Conservation (phyloP, 2,113 vertebrate species). For the Panthera tigris region DNA sequence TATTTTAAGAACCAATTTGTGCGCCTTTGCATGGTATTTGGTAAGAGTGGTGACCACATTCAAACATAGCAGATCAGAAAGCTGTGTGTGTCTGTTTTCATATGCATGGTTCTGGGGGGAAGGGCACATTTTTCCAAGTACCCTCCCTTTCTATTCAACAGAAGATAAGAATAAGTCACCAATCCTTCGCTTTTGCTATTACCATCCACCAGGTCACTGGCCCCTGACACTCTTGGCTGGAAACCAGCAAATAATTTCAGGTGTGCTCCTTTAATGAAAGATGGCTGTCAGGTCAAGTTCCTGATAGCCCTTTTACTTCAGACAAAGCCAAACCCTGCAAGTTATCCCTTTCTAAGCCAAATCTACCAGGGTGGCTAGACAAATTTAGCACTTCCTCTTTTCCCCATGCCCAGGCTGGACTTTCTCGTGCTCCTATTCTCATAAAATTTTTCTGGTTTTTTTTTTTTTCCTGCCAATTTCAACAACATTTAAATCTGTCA, state of each 20-base stretch:
- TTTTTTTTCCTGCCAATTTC: neutral
- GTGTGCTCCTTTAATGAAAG: neutral
- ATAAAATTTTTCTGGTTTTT: neutral
- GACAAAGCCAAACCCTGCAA: neutral
- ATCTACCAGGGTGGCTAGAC: neutral
- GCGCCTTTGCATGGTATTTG: neutral
- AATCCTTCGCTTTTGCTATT: neutral
- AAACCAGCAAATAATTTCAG: neutral
- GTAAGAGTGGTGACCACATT: neutral
- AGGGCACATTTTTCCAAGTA: accelerated
- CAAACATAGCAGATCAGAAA: neutral
- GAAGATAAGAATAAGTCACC: neutral
- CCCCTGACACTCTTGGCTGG: neutral
- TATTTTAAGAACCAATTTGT: neutral
- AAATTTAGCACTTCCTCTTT: neutral
- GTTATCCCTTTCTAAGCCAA: neutral
- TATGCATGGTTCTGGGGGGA: neutral
- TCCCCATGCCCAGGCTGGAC: neutral
- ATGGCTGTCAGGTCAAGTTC: neutral
- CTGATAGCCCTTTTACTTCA: neutral
- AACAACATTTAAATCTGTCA: conserved; percentile 59
- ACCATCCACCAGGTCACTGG: neutral
- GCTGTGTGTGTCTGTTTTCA: neutral
- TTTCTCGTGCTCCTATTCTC: neutral
- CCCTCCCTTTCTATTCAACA: neutral